phyloP scores from a whole-genome alignment of 2,888 invertebrate species.

The Elysia crispata region DNA sequence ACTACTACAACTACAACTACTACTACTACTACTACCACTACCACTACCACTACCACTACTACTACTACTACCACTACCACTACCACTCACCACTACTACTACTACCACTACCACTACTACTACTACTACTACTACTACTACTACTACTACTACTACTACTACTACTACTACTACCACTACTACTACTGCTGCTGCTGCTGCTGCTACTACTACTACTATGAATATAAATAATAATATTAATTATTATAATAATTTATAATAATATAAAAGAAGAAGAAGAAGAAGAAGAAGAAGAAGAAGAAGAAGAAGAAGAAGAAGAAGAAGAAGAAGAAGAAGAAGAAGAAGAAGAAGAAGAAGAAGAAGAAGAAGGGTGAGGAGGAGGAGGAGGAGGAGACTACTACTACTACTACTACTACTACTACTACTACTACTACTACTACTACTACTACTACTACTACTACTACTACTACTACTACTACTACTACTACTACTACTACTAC shows the following conservation, averaged over 20 bases:
- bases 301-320: too few relatives aligned
- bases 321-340: too few relatives aligned
- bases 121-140: conserved; percentile 13
- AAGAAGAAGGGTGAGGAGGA: too few relatives aligned
- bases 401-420: conserved; percentile 12
- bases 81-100: too few relatives aligned
- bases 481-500: conserved; percentile 28
- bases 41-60: conserved; percentile 14
- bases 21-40: conserved; percentile 3
- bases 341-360: too few relatives aligned
- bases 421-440: conserved; percentile 5
- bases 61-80: conserved; percentile 13
- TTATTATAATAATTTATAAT: too few relatives aligned
- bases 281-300: too few relatives aligned
- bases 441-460: conserved; percentile 10
- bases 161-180: conserved; percentile 1
- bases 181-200: background rate
- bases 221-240: background rate
- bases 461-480: conserved; percentile 28
- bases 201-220: too few relatives aligned
- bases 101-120: conserved; percentile 24
- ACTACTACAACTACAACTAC: background rate
- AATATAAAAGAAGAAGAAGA: too few relatives aligned
- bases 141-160: conserved; percentile 15
- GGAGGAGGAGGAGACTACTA: too few relatives aligned